These are phyloP conservation scores for Chaetops frenatus DNA, from an alignment of 2,113 vertebrate species.

Conservation along the genomic window DNA sequence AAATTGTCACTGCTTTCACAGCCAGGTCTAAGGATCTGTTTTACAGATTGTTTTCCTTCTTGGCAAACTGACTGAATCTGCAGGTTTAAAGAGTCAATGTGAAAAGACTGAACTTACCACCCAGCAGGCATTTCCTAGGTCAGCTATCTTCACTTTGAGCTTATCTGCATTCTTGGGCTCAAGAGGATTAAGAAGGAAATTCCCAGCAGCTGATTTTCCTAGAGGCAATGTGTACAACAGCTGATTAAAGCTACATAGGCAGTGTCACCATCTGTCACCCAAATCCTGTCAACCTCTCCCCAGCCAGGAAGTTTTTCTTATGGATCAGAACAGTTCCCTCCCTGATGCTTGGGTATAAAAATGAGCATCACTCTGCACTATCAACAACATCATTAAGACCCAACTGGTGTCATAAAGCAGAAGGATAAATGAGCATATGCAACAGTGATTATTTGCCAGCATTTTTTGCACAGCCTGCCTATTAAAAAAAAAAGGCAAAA, in stretches of 20 bases:
- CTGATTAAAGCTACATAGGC: not conserved
- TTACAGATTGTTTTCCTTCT: not conserved
- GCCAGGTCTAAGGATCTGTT: not conserved
- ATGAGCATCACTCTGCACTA: not conserved
- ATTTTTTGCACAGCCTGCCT: not conserved
- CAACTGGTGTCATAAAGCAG: not conserved
- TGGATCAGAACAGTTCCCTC: not conserved
- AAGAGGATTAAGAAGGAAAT: slow-evolving; percentile 89
- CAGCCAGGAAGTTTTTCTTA: not conserved
- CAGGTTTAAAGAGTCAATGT: not conserved
- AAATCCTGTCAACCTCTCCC: not conserved
- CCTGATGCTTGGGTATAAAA: not conserved
- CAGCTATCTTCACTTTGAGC: slow-evolving; percentile 95
- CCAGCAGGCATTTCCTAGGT: slow-evolving; percentile 99
- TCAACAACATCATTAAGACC: not conserved
- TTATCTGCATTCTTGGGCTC: slow-evolving; percentile 92
- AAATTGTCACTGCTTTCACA: not conserved
- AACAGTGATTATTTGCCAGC: not conserved
- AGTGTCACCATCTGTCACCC: slow-evolving; percentile 6
- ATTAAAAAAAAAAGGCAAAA: no score
- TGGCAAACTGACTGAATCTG: not conserved
- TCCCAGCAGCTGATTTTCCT: slow-evolving; percentile 84
- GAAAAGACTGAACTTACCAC: slow-evolving; percentile 81
- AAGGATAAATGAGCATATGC: not conserved
- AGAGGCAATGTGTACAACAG: slow-evolving; percentile 30